A percentile compares a stretch with the other conserved stretches of the same genome.
Evolutionary conservation across 2,888 invertebrate species (phyloP).

Genomic region (Glomeris marginata): DNA sequence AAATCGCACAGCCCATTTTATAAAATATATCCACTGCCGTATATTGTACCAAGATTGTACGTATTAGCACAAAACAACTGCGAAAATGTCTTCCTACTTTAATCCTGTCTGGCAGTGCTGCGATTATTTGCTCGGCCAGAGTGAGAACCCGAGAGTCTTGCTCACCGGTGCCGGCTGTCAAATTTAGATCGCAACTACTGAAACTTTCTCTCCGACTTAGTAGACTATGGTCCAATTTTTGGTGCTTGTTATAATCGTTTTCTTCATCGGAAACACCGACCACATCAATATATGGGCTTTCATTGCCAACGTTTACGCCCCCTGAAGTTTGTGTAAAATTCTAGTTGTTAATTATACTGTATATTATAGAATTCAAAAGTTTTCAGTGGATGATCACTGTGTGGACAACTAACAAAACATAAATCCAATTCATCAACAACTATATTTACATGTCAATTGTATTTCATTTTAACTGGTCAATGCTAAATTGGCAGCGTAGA

Average conservation of each 20-base stretch:
- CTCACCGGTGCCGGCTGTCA: conserved; percentile 46
- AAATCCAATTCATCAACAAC: too few species aligned
- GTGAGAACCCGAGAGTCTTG: conserved; percentile 83
- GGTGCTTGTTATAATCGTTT: conserved; percentile 16
- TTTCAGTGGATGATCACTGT: too few species aligned
- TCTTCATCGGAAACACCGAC: conserved; percentile 21
- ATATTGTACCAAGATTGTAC: too few species aligned
- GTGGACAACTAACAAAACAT: too few species aligned
- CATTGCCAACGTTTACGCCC: conserved; percentile 8
- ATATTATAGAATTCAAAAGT: too few species aligned
- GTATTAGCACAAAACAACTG: not conserved
- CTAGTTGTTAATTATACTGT: too few species aligned
- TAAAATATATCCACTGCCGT: too few species aligned
- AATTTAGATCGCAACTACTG: conserved; percentile 20
- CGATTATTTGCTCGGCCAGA: conserved; percentile 94
- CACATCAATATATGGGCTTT: conserved; percentile 18
- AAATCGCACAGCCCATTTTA: too few species aligned
- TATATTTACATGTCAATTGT: too few species aligned
- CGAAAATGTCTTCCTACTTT: conserved; percentile 49
- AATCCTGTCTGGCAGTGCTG: conserved; percentile 93
- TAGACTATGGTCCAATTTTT: conserved; percentile 7
- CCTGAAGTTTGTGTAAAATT: not conserved
- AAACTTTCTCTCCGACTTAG: conserved; percentile 21
- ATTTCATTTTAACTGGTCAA: too few species aligned
- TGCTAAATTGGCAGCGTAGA: too few species aligned